A percentile compares a stretch with the other conserved stretches of the same genome.
phyloP scores from a whole-genome alignment of 2,888 invertebrate species.

The Artemia sinica region DNA sequence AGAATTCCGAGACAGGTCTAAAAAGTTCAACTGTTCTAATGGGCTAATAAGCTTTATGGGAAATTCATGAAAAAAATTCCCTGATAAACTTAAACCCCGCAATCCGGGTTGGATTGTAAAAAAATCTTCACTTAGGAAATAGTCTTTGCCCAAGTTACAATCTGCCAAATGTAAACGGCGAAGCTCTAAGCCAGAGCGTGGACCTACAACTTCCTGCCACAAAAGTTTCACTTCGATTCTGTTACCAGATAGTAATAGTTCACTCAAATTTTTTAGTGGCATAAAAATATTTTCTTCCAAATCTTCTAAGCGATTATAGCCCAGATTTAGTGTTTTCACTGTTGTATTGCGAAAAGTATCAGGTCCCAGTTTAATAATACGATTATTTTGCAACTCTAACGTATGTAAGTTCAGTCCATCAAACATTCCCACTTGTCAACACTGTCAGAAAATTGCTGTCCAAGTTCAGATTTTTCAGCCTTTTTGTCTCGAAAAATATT shows the following conservation, averaged over 20 bases:
- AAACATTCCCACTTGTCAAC: slow-evolving; percentile 26
- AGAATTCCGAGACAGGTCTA: slow-evolving; percentile 57
- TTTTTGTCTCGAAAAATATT: slow-evolving; percentile 21
- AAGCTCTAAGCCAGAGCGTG: slow-evolving; percentile 40
- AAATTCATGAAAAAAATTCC: slow-evolving; percentile 46
- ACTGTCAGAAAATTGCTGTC: slow-evolving; percentile 62
- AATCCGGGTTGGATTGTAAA: slow-evolving; percentile 43
- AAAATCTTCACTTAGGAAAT: slow-evolving; percentile 31
- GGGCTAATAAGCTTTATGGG: slow-evolving; percentile 40
- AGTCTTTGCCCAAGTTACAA: slow-evolving; percentile 37
- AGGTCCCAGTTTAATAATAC: slow-evolving; percentile 52
- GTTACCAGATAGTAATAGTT: slow-evolving; percentile 27
- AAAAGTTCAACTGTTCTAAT: slow-evolving; percentile 40
- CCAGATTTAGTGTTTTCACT: slow-evolving; percentile 50
- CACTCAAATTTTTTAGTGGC: slow-evolving; percentile 33
- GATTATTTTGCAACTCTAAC: slow-evolving; percentile 49
- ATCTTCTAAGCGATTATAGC: slow-evolving; percentile 53
- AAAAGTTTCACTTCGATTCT: slow-evolving; percentile 25
- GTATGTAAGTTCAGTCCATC: slow-evolving; percentile 25
- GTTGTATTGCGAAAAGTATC: slow-evolving; percentile 54
- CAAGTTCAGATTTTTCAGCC: slow-evolving; percentile 33
- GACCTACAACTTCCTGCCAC: slow-evolving; percentile 41
- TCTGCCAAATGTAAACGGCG: slow-evolving; percentile 42
- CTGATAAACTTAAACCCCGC: slow-evolving; percentile 49
- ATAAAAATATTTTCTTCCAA: slow-evolving; percentile 45